Evolutionary conservation across 2,797 vertebrate species (phyloP).

Genomic region (Sebastolobus alascanus): DNA sequence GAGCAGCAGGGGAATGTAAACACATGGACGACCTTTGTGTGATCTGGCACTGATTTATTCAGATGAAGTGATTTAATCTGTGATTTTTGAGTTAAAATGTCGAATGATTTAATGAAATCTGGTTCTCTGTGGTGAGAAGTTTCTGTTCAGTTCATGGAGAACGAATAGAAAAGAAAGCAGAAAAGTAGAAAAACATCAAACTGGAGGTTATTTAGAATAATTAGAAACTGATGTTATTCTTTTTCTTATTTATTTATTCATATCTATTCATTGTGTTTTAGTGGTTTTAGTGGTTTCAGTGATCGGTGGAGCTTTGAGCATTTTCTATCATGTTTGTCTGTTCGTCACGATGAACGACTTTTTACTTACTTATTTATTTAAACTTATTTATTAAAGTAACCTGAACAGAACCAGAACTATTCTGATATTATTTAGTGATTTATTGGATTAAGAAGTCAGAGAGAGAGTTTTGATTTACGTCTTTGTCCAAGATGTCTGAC

Average conservation of each 20-base stretch:
- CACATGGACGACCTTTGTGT: slow-evolving; percentile 65
- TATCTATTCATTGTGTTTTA: too few relatives aligned
- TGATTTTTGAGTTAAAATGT: neutral
- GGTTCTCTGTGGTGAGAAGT: neutral
- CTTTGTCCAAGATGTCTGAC: neutral
- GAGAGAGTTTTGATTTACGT: neutral
- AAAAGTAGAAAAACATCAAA: neutral
- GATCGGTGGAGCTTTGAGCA: too few relatives aligned
- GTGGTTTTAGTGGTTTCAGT: too few relatives aligned
- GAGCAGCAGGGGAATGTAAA: slow-evolving; percentile 78
- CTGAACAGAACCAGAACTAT: neutral
- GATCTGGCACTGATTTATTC: slow-evolving; percentile 48
- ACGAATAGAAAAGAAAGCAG: neutral
- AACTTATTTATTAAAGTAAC: too few relatives aligned
- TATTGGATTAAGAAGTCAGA: neutral
- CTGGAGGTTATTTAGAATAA: neutral
- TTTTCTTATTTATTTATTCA: too few relatives aligned
- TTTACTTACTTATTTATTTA: too few relatives aligned
- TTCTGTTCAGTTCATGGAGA: neutral
- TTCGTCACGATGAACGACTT: too few relatives aligned
- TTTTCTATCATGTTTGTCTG: too few relatives aligned
- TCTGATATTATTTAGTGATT: neutral
- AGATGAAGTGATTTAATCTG: slow-evolving; percentile 32
- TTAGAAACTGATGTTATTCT: neutral
- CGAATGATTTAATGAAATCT: neutral